phyloP scores from a whole-genome alignment of 1,140 invertebrate species.

The Episyrphus balteatus region DNA sequence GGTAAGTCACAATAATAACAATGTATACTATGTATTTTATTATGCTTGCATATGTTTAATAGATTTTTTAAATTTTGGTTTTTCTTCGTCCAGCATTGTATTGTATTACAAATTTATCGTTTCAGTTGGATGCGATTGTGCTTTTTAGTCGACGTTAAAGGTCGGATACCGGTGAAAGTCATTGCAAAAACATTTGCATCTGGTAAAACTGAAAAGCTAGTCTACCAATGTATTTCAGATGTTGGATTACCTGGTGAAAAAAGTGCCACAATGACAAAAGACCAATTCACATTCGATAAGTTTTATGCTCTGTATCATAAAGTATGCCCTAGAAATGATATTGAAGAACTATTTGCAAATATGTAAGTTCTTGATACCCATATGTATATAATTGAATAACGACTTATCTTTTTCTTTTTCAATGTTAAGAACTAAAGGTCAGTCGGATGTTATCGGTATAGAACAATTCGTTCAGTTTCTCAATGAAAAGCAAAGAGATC shows the following conservation, averaged over 20 bases:
- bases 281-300: conserved; percentile 96
- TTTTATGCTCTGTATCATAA: conserved; percentile 98
- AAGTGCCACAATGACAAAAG: conserved; percentile 90
- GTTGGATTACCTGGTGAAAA: conserved; percentile 91
- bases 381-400: conserved; percentile 4
- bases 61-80: too few relatives aligned
- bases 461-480: conserved; percentile 89
- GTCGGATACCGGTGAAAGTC: conserved; percentile 94
- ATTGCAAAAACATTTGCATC: conserved; percentile 96
- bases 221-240: conserved; percentile 93
- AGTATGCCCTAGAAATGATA: conserved; percentile 97
- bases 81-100: too few relatives aligned
- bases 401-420: conserved; percentile 9
- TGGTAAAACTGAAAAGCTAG: conserved; percentile 91
- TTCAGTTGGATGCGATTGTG: conserved; percentile 98
- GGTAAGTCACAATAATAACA: too few relatives aligned
- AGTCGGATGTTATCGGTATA: conserved; percentile 74
- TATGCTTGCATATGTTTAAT: too few relatives aligned
- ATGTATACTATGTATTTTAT: too few relatives aligned
- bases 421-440: conserved; percentile 69
- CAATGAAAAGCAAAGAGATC: conserved; percentile 98
- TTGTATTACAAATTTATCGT: too few relatives aligned
- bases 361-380: conserved; percentile 61
- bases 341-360: conserved; percentile 93
- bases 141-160: conserved; percentile 83